A percentile compares a stretch with the other conserved stretches of the same genome.
These are phyloP conservation scores for Riparia riparia DNA, from an alignment of 2,113 vertebrate genomes.

Conservation along the genomic window DNA sequence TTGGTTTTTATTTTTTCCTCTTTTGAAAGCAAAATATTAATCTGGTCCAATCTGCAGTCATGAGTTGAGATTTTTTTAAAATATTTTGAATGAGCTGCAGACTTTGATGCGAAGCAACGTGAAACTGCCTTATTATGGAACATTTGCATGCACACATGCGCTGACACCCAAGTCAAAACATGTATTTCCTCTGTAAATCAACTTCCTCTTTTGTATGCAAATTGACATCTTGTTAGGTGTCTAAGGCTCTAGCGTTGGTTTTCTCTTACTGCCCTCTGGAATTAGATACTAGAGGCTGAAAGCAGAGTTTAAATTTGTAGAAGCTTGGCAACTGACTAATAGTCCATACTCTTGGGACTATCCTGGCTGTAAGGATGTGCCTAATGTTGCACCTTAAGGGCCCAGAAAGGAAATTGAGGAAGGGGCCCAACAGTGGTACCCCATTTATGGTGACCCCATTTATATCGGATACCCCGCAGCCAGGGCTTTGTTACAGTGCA, in stretches of 20 bases:
- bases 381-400: background rate
- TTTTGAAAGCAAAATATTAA: background rate
- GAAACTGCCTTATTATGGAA: background rate
- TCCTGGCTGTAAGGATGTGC: background rate
- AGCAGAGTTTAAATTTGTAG: background rate
- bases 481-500: background rate
- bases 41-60: background rate
- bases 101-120: background rate
- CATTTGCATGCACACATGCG: background rate
- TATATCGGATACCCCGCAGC: fast-evolving
- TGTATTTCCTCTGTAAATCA: conserved; percentile 36
- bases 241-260: background rate
- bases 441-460: fast-evolving
- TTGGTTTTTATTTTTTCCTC: too few relatives aligned
- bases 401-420: background rate
- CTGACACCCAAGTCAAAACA: background rate
- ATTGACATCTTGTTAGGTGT: background rate
- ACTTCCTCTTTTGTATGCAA: background rate
- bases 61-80: background rate
- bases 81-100: background rate
- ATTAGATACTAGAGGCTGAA: background rate
- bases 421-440: fast-evolving
- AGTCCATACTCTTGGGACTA: background rate
- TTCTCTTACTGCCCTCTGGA: background rate
- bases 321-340: background rate